Conservation (phyloP, 2,797 vertebrate species). For the Synanceia verrucosa region DNA sequence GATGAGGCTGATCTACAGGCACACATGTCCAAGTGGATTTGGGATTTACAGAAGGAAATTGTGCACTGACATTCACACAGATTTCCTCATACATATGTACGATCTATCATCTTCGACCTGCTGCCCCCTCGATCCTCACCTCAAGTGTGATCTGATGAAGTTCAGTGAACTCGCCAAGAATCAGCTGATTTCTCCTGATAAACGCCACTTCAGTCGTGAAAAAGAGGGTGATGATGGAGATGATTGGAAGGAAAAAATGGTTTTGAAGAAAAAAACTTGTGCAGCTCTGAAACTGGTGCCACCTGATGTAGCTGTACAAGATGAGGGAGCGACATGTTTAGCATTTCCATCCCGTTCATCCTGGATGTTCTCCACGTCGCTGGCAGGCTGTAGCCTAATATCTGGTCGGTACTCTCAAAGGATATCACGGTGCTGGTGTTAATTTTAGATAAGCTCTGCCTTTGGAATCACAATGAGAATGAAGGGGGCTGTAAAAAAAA, state of each 20-base stretch:
- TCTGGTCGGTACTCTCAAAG: conserved; percentile 61
- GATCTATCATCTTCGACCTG: neutral
- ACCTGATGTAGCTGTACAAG: conserved; percentile 4
- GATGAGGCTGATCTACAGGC: too few relatives aligned
- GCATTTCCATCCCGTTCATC: conserved; percentile 32
- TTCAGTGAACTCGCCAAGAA: neutral
- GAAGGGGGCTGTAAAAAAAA: conserved; percentile 60
- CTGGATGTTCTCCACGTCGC: conserved; percentile 54
- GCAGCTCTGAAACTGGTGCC: conserved; percentile 5
- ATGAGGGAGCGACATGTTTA: conserved; percentile 9
- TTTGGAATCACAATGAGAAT: conserved; percentile 69
- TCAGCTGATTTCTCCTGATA: conserved; percentile 6
- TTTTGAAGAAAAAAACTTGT: neutral
- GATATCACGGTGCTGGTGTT: conserved; percentile 58
- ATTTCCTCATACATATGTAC: too few relatives aligned
- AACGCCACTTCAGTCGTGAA: conserved; percentile 6
- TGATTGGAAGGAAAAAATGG: neutral
- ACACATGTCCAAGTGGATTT: too few relatives aligned
- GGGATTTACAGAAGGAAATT: too few relatives aligned
- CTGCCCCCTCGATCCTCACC: neutral
- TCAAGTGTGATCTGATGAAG: neutral
- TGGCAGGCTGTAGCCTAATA: conserved; percentile 48
- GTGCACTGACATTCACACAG: too few relatives aligned
- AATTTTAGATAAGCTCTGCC: conserved; percentile 69
- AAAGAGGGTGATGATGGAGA: neutral